A percentile compares a stretch with the other conserved stretches of the same genome.
phyloP scores from a whole-genome alignment of 2,888 invertebrate genomes.

The Acanthoscelides obtectus region DNA sequence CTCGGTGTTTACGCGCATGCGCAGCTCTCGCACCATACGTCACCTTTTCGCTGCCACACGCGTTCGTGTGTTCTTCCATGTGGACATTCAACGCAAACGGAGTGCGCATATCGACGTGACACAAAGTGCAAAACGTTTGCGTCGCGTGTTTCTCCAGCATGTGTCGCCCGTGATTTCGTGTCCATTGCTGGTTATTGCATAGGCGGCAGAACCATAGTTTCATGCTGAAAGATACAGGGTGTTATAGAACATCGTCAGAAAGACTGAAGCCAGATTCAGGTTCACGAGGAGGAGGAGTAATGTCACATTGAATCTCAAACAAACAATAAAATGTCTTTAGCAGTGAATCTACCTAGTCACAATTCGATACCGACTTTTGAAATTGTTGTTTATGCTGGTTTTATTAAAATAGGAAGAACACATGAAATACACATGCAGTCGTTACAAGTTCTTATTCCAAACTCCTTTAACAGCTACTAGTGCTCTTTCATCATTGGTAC shows the following conservation, averaged over 20 bases:
- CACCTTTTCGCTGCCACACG: background rate
- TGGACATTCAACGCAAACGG: background rate
- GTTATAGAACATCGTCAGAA: too few species aligned
- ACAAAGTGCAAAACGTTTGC: background rate
- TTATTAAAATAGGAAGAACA: too few species aligned
- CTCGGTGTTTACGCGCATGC: background rate
- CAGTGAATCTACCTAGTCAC: too few species aligned
- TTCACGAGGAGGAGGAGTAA: too few species aligned
- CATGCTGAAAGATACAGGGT: too few species aligned
- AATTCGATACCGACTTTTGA: too few species aligned
- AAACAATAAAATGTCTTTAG: too few species aligned
- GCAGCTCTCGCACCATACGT: background rate
- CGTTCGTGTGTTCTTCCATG: background rate
- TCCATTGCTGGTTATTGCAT: background rate
- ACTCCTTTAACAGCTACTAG: background rate
- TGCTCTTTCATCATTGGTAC: background rate
- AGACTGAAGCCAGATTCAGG: too few species aligned
- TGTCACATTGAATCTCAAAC: too few species aligned
- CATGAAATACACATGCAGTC: too few species aligned
- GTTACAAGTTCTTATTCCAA: background rate
- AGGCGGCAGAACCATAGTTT: background rate
- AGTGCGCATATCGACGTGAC: background rate
- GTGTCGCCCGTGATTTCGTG: background rate
- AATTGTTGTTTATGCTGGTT: too few species aligned
- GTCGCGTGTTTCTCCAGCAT: background rate